Base-by-base conservation (phyloP, 1,140 invertebrate species). In the Dinothrombium tinctorium region DNA sequence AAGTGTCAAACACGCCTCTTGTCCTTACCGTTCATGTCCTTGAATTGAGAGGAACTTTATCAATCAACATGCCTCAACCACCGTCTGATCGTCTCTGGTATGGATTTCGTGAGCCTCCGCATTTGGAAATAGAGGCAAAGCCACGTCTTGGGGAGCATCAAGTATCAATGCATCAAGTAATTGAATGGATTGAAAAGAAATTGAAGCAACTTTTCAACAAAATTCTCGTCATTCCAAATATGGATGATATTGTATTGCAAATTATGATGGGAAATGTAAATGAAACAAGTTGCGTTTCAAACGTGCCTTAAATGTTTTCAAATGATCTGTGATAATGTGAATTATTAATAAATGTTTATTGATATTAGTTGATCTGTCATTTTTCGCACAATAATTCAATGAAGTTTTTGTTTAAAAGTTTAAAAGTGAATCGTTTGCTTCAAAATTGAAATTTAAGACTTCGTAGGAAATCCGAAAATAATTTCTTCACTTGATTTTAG, bases 61-160 rank as follows among this genome's bases (percentile, higher is more conserved):
- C 37, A 43, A 21, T 26, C 8, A 31, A 96, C 59, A 69, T 96
- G 50, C 86, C 89, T 23, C 78, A 83, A 20, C 80, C 86, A 29
- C 89, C 87, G 0, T 74, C 78, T 29, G 86, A 95, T 61, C 65
- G 89, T 36, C 51, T 95, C 2, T 96, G 90, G 90, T 70, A 69
- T 56, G 68, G 68, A 31, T 71, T 71, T 51, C 56, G 62, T 56
- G 55, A 67, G 37, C 67, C 72, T 51, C 82, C 83, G 0, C 68
- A 73, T 48, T 61, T 90, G n/a, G 67, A 65, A 50, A 60, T 92
- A 25, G 72, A 71, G 20, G 82, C 81, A 6, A 73, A 74, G 53
- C 83, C 84, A 2, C 74, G 77, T 37, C 69, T 90, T 15, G 86
- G 84, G 22, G 79, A 84, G 43, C 68, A 75, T 37, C 71, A 74